Evolutionary conservation across 2,888 invertebrate genomes (phyloP).

Genomic region (Acanthococcus lagerstroemiae): DNA sequence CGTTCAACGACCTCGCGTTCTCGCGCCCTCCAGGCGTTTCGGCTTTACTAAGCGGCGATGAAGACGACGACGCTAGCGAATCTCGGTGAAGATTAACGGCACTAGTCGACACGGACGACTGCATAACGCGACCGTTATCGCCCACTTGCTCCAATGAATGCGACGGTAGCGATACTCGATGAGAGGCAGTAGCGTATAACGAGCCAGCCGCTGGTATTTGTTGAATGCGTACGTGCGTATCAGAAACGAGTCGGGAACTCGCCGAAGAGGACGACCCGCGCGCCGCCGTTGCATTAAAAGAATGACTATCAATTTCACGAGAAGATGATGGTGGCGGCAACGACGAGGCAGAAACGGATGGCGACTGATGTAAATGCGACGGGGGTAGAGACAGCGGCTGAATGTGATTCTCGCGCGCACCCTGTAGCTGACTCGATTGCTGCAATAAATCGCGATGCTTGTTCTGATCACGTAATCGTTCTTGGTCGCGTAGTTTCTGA

Average conservation of each 20-base stretch:
- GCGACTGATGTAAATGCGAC: background rate
- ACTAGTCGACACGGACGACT: background rate
- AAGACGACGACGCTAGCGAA: background rate
- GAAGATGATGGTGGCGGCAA: background rate
- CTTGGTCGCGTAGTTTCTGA: constrained; percentile 30
- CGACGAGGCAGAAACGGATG: constrained; percentile 8
- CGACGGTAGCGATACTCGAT: background rate
- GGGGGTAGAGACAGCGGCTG: background rate
- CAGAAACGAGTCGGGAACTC: background rate
- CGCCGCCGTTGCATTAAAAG: background rate
- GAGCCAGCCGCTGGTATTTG: constrained; percentile 9
- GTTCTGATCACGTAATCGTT: constrained; percentile 8
- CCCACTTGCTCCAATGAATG: background rate
- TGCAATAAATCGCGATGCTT: constrained; percentile 3
- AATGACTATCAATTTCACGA: too few species aligned
- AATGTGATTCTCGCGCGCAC: constrained; percentile 6
- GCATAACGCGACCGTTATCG: background rate
- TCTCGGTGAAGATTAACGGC: background rate
- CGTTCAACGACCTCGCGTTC: background rate
- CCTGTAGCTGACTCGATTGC: too few species aligned
- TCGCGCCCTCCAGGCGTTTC: background rate
- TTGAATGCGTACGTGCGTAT: constrained; percentile 4
- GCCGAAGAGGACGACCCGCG: background rate
- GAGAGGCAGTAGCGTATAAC: too few species aligned
- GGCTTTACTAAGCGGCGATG: background rate